Evolutionary conservation across 2,888 invertebrate genomes (phyloP), one percentile per base, ranked within the genome.

Genomic region (Hemicrepidius hirtus): DNA sequence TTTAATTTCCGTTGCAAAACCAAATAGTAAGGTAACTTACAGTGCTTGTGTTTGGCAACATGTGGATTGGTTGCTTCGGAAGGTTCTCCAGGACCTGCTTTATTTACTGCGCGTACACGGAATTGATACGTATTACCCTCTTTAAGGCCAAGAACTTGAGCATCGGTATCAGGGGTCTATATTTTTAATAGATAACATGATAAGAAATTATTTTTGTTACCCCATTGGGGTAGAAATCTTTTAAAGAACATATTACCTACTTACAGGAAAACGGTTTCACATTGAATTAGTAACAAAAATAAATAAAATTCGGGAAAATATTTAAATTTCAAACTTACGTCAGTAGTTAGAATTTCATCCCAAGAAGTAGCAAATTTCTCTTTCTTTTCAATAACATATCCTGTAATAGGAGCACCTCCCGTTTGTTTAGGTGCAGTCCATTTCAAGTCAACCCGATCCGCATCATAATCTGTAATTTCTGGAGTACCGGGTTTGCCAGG

Each of bases 51-150:
- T 87, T 97, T 97, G 24, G 96, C 95, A 55, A 94, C 87, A 79
- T 97, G 96, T 73, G 94, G 95, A 78, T 95, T 92, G 0, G 97
- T 96, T 2, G 96, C 90, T 75, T 97, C 97, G 66, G 96, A 95
- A 0, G 97, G 95, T 80, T 97, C 97, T 37, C 96, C 94, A 0
- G 94, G 93, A 0, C 98, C 98, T 6, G 97, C 98, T 86, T 97
- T 97, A 87, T 98, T 98, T 16, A 97, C 93, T 37, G 98, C 97
- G 5, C 94, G 90, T 0, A 98, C 95, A n/a, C 98, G 90, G 90
- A 98, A 98, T 87, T 98, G 97, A 87, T 98, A 98, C 12, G 94
- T 93, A 82, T 96, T 95, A 76, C 97, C 97, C 87, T 97, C 96
- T 84, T 93, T 94, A 55, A 97, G 88, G 6, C 95, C 95, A 1